Percentiles rank a stretch among this genome's conserved stretches.
Conservation (phyloP, 2,888 invertebrate genomes). For the Euphydryas editha region DNA sequence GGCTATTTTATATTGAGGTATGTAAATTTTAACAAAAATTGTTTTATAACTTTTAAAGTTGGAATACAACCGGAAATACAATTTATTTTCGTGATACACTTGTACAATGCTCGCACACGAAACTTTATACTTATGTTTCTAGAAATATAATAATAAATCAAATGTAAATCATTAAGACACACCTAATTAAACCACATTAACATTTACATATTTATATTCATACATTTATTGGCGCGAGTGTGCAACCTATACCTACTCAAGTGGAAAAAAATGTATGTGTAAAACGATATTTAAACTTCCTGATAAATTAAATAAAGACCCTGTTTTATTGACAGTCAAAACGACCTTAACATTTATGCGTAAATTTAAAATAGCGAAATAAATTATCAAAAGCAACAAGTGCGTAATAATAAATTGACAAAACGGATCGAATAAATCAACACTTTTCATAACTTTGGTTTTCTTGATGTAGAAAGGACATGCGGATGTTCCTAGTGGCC, state of each 20-base stretch:
- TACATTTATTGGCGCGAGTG: background rate
- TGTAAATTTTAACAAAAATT: constrained; percentile 7
- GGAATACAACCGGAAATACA: constrained; percentile 5
- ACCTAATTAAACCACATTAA: background rate
- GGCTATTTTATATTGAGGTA: constrained; percentile 10
- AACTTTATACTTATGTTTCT: constrained; percentile 4
- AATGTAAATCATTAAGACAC: too few relatives aligned
- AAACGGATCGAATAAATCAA: background rate
- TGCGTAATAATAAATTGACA: background rate
- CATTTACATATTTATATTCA: background rate
- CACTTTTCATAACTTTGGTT: background rate
- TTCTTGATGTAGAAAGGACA: background rate
- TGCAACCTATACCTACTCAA: background rate
- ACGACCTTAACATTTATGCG: constrained; percentile 21
- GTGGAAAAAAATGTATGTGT: background rate
- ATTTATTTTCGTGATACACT: background rate
- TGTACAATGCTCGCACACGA: background rate
- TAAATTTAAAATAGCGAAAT: background rate
- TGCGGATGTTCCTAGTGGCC: background rate
- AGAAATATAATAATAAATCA: background rate
- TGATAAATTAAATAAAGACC: constrained; percentile 33
- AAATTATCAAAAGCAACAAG: background rate
- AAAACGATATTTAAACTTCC: constrained; percentile 19
- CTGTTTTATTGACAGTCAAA: constrained; percentile 39
- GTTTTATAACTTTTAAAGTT: background rate